Evolutionary conservation across 2,113 vertebrate genomes (phyloP).

Genomic region (Tursiops truncatus): DNA sequence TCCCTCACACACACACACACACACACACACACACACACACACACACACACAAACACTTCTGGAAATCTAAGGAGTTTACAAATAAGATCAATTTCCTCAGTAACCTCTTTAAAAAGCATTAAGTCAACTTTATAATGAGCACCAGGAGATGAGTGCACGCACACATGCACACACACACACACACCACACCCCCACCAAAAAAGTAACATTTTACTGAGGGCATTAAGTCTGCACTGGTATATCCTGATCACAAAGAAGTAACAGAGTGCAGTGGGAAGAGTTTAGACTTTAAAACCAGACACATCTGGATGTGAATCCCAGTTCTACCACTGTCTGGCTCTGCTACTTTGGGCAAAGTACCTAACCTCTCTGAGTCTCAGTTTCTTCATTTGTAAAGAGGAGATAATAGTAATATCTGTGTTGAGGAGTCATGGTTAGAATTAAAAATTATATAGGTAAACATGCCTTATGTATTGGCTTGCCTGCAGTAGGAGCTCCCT

Average conservation of each 20-base stretch:
- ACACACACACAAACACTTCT: not conserved
- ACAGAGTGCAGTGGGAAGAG: not conserved
- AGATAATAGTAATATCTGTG: not conserved
- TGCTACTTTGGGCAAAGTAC: not conserved
- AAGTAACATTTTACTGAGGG: not conserved
- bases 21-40: not conserved
- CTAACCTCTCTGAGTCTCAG: not conserved
- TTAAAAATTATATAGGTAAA: not conserved
- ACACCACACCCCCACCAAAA: too few relatives aligned
- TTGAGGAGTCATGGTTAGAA: not conserved
- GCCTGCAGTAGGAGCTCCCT: not conserved
- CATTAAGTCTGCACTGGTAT: not conserved
- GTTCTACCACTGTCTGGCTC: not conserved
- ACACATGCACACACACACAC: too few relatives aligned
- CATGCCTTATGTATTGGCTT: not conserved
- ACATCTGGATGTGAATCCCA: not conserved
- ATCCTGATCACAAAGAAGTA: not conserved
- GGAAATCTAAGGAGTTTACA: constrained; percentile 15
- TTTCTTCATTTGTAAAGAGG: not conserved
- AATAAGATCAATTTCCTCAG: not conserved
- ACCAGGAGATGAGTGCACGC: not conserved
- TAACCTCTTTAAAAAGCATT: not conserved
- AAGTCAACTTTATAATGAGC: not conserved
- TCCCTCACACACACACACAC: not conserved
- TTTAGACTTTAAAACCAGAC: not conserved